Evolutionary conservation across 2,888 invertebrate genomes (phyloP), one percentile per base, ranked within the genome.

Genomic region (Dyspetes luteomarginatus): DNA sequence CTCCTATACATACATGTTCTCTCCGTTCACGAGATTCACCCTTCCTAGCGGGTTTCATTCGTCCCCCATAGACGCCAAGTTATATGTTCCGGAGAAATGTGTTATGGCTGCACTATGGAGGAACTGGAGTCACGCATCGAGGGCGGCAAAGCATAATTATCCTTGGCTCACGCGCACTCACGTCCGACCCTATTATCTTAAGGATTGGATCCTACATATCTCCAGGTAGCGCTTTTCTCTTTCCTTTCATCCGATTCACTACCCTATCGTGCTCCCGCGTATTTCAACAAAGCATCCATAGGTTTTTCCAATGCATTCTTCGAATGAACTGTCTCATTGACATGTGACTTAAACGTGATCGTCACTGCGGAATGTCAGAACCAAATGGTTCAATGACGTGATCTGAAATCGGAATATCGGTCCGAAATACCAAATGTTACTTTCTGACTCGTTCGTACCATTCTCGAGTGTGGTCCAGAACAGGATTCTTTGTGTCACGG

Each of bases 101-200:
- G 67, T 72, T 75, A 62, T 60, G 74, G 26, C 15, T 55, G 60
- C 43, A 24, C 30, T 45, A 62, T 24, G 30, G 69, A 43, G 75
- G 82, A 79, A 84, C 69, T 67, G 72, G 55, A 78, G 71, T 82
- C 84, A 71, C 77, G 81, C 83, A 84, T 84, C 82, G 85, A 84
- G 83, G 83, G 82, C 72, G 83, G 81, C 81, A 75, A 68, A 62
- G 84, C 82, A 83, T 87, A 88, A 88, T 88, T 86, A 87, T 87
- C 81, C 74, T 72, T 72, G 80, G 83, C 74, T 77, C 74, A 82
- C 83, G 85, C 84, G 74, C 50, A 84, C 84, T 82, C 83, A 82
- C 85, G 82, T 84, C 75, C 80, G 71, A 72, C 74, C 73, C 73
- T 83, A 85, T 85, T 83, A 82, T 85, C 85, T 84, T 82, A 78